Conservation (phyloP, 2,797 vertebrate genomes). For the Esox masquinongy region DNA sequence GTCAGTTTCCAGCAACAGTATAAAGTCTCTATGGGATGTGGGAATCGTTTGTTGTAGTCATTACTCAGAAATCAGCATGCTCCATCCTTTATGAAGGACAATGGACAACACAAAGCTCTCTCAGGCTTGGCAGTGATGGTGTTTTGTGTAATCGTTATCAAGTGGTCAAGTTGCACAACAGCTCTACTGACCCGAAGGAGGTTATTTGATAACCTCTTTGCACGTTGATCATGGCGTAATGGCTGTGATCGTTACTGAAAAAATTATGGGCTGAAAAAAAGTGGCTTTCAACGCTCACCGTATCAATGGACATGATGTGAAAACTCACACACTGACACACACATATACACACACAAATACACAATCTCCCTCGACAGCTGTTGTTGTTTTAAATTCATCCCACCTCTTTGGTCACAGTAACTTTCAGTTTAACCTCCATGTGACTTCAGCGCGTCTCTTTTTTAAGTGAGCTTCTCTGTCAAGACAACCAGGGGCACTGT, state of each 20-base stretch:
- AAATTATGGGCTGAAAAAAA: background rate
- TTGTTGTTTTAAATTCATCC: constrained; percentile 50
- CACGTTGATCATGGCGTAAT: background rate
- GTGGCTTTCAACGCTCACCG: background rate
- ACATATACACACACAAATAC: background rate
- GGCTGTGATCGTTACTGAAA: background rate
- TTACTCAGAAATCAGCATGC: constrained; percentile 29
- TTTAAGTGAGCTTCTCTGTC: constrained; percentile 49
- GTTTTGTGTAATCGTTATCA: background rate
- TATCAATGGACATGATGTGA: background rate
- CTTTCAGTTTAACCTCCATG: constrained; percentile 71
- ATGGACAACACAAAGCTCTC: background rate
- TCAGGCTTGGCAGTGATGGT: background rate
- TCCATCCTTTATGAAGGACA: constrained; percentile 21
- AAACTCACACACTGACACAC: background rate
- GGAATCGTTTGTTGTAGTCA: constrained; percentile 35
- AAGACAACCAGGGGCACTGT: constrained; percentile 59
- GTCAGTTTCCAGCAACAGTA: constrained; percentile 30
- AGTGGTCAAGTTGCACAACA: background rate
- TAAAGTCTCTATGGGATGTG: constrained; percentile 16
- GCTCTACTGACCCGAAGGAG: background rate
- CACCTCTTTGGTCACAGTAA: constrained; percentile 61
- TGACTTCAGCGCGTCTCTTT: constrained; percentile 60
- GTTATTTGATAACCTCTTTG: background rate
- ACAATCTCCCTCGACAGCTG: background rate